A percentile compares a stretch with the other conserved stretches of the same genome.
phyloP scores from a whole-genome alignment of 2,797 vertebrate species.

The Garrulus glandarius region DNA sequence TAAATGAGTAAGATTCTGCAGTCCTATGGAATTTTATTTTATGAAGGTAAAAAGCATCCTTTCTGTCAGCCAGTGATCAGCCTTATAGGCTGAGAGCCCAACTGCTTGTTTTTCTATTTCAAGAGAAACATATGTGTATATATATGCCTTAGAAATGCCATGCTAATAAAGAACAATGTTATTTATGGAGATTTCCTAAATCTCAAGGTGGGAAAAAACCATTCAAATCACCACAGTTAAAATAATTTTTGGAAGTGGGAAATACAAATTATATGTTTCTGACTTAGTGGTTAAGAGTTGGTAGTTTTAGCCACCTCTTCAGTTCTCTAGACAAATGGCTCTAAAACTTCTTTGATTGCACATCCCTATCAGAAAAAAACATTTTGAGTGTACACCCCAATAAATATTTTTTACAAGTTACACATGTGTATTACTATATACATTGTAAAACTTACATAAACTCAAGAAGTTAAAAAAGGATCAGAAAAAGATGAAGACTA shows the following conservation, averaged over 20 bases:
- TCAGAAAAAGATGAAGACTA: background rate
- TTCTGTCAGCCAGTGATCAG: background rate
- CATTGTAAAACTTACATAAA: background rate
- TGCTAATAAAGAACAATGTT: background rate
- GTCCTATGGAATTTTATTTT: background rate
- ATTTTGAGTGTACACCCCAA: background rate
- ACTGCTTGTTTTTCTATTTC: background rate
- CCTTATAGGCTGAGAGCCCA: background rate
- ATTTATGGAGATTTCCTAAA: background rate
- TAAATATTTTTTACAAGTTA: background rate
- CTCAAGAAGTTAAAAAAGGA: background rate
- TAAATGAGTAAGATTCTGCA: background rate
- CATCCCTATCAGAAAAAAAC: background rate
- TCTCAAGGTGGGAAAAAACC: background rate
- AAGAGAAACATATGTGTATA: background rate
- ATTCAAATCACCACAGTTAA: background rate
- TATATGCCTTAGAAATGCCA: background rate
- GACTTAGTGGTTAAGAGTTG: background rate
- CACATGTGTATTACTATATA: background rate
- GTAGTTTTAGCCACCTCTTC: background rate
- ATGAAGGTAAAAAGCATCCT: background rate
- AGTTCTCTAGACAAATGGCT: background rate
- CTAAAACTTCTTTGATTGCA: background rate
- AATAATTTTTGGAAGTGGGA: background rate
- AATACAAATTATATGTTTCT: background rate